Percentiles rank a stretch among this genome's conserved stretches.
These are phyloP conservation scores for Sarcophaga variegata DNA, from an alignment of 2,888 invertebrate species.

Conservation along the genomic window DNA sequence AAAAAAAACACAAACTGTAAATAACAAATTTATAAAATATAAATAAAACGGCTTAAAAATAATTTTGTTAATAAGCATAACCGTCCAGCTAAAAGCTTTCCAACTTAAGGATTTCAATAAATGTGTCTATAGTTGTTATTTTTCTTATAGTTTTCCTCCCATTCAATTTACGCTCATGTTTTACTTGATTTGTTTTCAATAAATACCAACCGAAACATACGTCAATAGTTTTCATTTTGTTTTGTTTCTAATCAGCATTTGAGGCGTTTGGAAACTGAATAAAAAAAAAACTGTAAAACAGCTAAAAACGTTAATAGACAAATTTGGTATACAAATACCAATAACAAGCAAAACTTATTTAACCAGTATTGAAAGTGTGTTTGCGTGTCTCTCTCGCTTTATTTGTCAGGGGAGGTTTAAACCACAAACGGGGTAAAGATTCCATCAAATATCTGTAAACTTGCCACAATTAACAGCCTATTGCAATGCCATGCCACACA, in stretches of 20 bases:
- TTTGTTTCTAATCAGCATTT: conserved; percentile 13
- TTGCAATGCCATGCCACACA: conserved; percentile 53
- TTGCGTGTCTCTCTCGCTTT: background rate
- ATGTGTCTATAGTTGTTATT: background rate
- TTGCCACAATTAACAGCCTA: conserved; percentile 60
- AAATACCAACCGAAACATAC: background rate
- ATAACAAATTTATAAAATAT: conserved; percentile 2
- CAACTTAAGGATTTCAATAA: background rate
- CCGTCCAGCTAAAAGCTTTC: background rate
- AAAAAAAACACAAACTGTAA: conserved; percentile 12
- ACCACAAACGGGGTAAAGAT: conserved; percentile 43
- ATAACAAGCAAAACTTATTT: conserved; percentile 15
- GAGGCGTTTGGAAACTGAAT: conserved; percentile 37
- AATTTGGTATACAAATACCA: conserved; percentile 64
- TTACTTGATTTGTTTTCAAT: conserved; percentile 14
- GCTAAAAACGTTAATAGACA: conserved; percentile 38
- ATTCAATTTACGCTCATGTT: background rate
- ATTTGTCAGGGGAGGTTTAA: conserved; percentile 37
- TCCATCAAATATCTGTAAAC: conserved; percentile 22
- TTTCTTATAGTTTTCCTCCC: background rate
- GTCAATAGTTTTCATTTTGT: background rate
- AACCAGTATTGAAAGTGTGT: background rate
- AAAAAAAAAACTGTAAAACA: conserved; percentile 11
- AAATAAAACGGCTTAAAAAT: background rate
- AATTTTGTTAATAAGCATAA: background rate